phyloP scores from a whole-genome alignment of 2,888 invertebrate species.

The Autographa pulchrina region DNA sequence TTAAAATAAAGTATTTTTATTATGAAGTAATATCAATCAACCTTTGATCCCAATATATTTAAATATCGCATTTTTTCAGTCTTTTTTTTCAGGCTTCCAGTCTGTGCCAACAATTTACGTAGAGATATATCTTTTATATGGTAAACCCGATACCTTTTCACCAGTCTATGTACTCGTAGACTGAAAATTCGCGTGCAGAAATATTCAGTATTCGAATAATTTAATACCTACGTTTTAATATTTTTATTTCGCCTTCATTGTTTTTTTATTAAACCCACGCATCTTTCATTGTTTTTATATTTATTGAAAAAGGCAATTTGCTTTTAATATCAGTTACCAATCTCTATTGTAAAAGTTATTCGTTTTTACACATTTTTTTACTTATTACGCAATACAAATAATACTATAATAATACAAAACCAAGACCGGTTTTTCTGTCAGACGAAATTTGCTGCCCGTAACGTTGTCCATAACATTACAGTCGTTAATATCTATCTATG shows the following conservation, averaged over 20 bases:
- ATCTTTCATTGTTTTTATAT: too few relatives aligned
- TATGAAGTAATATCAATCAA: constrained; percentile 60
- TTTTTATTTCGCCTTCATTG: not conserved
- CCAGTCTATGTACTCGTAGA: not conserved
- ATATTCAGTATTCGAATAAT: not conserved
- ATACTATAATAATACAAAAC: too few relatives aligned
- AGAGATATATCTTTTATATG: constrained; percentile 5
- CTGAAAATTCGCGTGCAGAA: not conserved
- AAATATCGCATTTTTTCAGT: constrained; percentile 41
- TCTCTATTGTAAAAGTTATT: too few relatives aligned
- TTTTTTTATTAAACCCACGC: too few relatives aligned
- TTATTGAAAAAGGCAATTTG: too few relatives aligned
- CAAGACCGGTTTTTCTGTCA: too few relatives aligned
- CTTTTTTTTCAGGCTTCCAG: constrained; percentile 53
- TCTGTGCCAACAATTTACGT: constrained; percentile 31
- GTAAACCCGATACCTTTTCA: not conserved
- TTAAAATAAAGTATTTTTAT: constrained; percentile 58
- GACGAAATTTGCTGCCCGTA: too few relatives aligned
- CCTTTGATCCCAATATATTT: constrained; percentile 53
- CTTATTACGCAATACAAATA: too few relatives aligned
- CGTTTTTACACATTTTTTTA: too few relatives aligned
- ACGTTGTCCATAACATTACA: too few relatives aligned
- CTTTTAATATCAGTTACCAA: too few relatives aligned
- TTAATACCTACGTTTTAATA: not conserved
- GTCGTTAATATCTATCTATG: too few relatives aligned